phyloP scores from a whole-genome alignment of 2,113 vertebrate genomes.

The Ariopsis seemanni region DNA sequence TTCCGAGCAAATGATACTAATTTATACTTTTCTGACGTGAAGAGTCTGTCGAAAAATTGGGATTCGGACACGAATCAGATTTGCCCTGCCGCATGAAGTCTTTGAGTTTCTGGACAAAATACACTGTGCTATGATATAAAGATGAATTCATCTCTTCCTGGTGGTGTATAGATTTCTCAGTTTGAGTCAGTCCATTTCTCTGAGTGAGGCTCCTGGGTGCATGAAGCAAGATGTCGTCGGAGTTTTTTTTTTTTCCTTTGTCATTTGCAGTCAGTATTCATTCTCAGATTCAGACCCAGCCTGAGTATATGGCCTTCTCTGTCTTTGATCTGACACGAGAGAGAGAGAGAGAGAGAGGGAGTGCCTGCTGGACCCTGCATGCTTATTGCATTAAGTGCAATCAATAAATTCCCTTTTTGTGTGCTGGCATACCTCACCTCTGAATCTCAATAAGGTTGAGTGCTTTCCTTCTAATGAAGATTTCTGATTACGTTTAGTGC shows the following conservation, averaged over 20 bases:
- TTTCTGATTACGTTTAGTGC: conserved; percentile 73
- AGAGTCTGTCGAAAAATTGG: background rate
- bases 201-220: background rate
- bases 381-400: conserved; percentile 80
- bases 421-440: conserved; percentile 59
- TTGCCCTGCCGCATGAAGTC: background rate
- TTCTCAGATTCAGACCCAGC: conserved; percentile 9
- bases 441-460: conserved; percentile 76
- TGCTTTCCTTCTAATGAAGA: conserved; percentile 76
- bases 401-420: conserved; percentile 77
- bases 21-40: background rate
- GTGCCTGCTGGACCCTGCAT: conserved; percentile 68
- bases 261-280: conserved; percentile 35
- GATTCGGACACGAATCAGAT: background rate
- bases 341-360: background rate
- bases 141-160: background rate
- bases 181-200: background rate
- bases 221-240: background rate
- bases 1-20: background rate
- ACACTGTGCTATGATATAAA: background rate
- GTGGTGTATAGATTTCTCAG: background rate
- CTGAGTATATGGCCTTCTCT: background rate
- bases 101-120: background rate
- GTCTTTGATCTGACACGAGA: conserved; percentile 26
- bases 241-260: background rate